Evolutionary conservation across 2,113 vertebrate genomes (phyloP).

Genomic region (Chaenogobius annularis): DNA sequence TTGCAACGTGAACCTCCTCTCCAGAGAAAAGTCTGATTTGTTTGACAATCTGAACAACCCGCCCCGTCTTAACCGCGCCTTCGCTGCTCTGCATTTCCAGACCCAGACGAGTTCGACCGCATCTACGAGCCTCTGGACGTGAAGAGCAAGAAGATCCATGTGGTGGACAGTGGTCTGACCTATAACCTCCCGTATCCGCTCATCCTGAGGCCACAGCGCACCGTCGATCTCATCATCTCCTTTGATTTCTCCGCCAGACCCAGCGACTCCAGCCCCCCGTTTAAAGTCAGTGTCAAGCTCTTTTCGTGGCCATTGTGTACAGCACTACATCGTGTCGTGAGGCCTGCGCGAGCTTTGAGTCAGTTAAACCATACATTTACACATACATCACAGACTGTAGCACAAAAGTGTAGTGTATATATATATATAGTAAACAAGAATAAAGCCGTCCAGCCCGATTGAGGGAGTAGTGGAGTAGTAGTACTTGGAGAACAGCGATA

Average conservation of each 20-base stretch:
- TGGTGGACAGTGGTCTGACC: slow-evolving; percentile 96
- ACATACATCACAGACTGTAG: too few relatives aligned
- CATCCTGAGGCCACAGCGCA: slow-evolving; percentile 88
- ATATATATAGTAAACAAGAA: too few relatives aligned
- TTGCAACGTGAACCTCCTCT: too few relatives aligned
- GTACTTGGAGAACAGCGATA: neutral
- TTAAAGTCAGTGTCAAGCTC: slow-evolving; percentile 82
- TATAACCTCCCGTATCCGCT: slow-evolving; percentile 95
- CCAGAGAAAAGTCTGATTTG: too few relatives aligned
- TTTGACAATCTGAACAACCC: neutral
- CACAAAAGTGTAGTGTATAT: too few relatives aligned
- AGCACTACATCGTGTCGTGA: too few relatives aligned
- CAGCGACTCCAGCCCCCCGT: slow-evolving; percentile 93
- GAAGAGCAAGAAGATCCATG: slow-evolving; percentile 97
- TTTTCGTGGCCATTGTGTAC: neutral
- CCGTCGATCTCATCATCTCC: slow-evolving; percentile 92
- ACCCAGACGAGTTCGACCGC: slow-evolving; percentile 94
- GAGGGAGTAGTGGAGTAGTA: too few relatives aligned
- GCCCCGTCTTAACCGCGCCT: neutral
- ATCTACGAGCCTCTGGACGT: slow-evolving; percentile 97
- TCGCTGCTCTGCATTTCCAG: slow-evolving; percentile 61
- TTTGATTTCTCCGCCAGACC: slow-evolving; percentile 97
- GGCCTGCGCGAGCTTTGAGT: too few relatives aligned
- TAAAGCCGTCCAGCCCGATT: too few relatives aligned
- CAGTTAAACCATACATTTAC: too few relatives aligned